A percentile compares a stretch with the other conserved stretches of the same genome.
phyloP scores from a whole-genome alignment of 92 coral and sea anemone species.

The Isaurus tuberculatus region DNA sequence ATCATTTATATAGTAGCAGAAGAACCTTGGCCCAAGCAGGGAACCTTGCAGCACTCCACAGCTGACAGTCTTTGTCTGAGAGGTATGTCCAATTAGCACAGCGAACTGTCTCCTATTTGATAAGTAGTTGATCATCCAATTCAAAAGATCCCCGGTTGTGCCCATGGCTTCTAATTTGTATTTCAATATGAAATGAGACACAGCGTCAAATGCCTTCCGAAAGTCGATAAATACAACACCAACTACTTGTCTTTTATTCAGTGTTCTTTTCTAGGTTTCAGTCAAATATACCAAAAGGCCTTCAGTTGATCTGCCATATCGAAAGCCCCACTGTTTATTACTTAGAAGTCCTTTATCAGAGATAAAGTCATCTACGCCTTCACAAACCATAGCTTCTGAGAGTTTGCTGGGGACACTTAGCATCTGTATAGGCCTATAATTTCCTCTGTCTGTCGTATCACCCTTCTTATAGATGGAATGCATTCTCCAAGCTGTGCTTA shows the following conservation, averaged over 20 bases:
- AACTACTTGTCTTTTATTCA: slow-evolving; percentile 38
- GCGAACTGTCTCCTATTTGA: slow-evolving; percentile 51
- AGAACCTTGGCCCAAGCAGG: slow-evolving; percentile 56
- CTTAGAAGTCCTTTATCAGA: background rate
- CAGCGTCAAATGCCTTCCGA: slow-evolving; percentile 38
- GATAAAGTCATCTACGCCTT: slow-evolving; percentile 1
- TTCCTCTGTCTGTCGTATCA: slow-evolving; percentile 39
- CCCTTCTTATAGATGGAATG: slow-evolving; percentile 66
- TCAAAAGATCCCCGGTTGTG: slow-evolving; percentile 17
- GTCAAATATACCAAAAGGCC: slow-evolving; percentile 24
- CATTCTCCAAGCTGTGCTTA: slow-evolving; percentile 12
- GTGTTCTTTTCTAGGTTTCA: slow-evolving; percentile 44
- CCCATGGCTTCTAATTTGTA: slow-evolving; percentile 43
- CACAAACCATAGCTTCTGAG: background rate
- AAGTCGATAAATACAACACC: slow-evolving; percentile 46
- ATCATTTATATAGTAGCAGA: slow-evolving; percentile 45
- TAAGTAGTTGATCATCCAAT: slow-evolving; percentile 37
- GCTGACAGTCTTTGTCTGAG: slow-evolving; percentile 32
- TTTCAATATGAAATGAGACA: slow-evolving; percentile 28
- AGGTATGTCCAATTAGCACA: slow-evolving; percentile 18
- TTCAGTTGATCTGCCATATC: slow-evolving; percentile 56
- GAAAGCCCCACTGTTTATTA: slow-evolving; percentile 44
- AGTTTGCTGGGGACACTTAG: slow-evolving; percentile 49
- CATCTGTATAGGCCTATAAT: slow-evolving; percentile 66
- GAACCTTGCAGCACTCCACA: slow-evolving; percentile 66